These are phyloP conservation scores for Homalodisca vitripennis DNA, from an alignment of 1,140 invertebrate species.

Conservation along the genomic window DNA sequence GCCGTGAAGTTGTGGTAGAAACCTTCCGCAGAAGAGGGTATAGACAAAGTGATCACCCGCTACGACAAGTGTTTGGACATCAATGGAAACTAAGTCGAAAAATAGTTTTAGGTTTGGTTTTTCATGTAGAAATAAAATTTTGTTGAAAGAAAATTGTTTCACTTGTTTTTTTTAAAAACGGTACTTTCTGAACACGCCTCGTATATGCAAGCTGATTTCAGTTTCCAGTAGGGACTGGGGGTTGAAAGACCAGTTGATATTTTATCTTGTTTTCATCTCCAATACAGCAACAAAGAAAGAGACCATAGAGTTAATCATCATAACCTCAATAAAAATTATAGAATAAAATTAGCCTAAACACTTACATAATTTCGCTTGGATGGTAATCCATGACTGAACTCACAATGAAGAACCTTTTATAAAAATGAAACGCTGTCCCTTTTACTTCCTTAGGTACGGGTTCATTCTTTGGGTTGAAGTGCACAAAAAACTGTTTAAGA, in stretches of 20 bases:
- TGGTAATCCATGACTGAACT: background rate
- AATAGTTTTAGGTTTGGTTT: no score
- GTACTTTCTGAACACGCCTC: no score
- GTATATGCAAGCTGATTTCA: no score
- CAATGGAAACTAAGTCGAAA: no score
- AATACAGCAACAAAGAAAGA: background rate
- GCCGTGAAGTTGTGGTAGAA: no score
- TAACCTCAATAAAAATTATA: background rate
- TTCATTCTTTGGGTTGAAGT: background rate
- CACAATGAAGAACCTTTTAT: background rate
- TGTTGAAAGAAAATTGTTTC: no score
- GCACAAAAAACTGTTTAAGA: background rate
- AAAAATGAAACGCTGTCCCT: background rate
- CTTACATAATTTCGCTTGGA: background rate
- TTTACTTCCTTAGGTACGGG: background rate
- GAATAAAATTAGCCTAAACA: background rate
- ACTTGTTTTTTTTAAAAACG: no score
- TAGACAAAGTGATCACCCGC: no score
- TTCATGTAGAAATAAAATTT: no score
- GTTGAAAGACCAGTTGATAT: background rate
- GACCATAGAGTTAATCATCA: background rate
- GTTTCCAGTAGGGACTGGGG: no score
- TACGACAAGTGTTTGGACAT: no score
- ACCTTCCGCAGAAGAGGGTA: no score
- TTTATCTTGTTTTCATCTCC: background rate